Evolutionary conservation across 2,113 vertebrate genomes (phyloP).

Genomic region (Myotis davidii): DNA sequence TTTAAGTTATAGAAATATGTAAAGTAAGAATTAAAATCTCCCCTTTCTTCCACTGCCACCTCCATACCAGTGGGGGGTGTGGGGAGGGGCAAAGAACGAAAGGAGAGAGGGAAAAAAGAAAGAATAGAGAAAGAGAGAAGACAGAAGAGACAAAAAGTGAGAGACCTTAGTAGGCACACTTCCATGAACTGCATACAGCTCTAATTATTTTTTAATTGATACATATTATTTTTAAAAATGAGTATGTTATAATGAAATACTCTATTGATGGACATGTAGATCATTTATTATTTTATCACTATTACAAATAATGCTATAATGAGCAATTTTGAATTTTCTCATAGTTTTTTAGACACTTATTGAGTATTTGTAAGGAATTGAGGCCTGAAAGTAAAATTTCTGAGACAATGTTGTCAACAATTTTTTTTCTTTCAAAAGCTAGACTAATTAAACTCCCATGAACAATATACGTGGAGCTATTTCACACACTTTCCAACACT

Average conservation of each 20-base stretch:
- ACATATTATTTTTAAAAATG: background rate
- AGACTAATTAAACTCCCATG: no score
- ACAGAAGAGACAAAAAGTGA: background rate
- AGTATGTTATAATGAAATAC: background rate
- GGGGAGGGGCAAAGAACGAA: no score
- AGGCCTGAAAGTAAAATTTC: background rate
- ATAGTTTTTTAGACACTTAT: background rate
- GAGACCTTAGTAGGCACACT: background rate
- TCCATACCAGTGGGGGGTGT: background rate
- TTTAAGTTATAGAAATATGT: background rate
- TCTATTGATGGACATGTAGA: background rate
- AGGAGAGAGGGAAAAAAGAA: background rate
- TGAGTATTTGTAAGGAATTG: background rate
- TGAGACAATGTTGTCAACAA: background rate
- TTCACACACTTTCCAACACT: background rate
- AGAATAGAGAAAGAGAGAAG: background rate
- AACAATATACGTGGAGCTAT: background rate
- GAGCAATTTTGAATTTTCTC: background rate
- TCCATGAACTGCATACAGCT: background rate
- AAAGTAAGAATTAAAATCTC: background rate
- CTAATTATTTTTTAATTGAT: background rate
- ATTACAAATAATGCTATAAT: background rate
- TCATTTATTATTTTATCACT: background rate
- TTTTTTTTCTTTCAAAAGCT: background rate
- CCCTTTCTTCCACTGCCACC: background rate